A percentile compares a stretch with the other conserved stretches of the same genome.
Conservation (phyloP, 2,888 invertebrate species). For the Meteorus cinctellus region DNA sequence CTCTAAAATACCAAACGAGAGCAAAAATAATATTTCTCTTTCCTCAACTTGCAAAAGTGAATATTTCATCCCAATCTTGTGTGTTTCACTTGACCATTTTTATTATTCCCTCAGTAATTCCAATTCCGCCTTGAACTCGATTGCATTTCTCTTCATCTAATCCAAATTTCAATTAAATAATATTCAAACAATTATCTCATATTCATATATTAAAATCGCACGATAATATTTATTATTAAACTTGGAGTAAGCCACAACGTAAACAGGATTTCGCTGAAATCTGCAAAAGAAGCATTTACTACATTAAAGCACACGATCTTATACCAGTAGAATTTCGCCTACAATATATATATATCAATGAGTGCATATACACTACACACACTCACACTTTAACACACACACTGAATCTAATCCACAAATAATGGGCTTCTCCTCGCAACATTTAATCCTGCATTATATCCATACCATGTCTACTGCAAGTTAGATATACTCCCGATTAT, state of each 20-base stretch:
- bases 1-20: too few species aligned
- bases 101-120: too few species aligned
- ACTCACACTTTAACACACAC: constrained; percentile 33
- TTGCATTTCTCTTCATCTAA: background rate
- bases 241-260: background rate
- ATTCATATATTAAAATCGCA: background rate
- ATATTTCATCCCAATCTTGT: too few species aligned
- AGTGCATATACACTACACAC: background rate
- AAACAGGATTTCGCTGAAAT: background rate
- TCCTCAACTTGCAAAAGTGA: too few species aligned
- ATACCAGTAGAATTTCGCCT: background rate
- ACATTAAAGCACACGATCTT: background rate
- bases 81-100: too few species aligned
- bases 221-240: background rate
- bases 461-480: constrained; percentile 41
- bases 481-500: background rate
- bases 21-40: too few species aligned
- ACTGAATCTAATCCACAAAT: constrained; percentile 60
- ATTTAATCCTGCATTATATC: constrained; percentile 59
- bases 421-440: constrained; percentile 56
- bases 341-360: background rate
- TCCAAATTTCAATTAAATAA: background rate
- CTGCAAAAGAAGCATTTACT: background rate
- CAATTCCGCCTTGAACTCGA: too few species aligned
- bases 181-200: background rate